Evolutionary conservation across 1,140 invertebrate genomes (phyloP).

Genomic region (Eulimnadia texana): DNA sequence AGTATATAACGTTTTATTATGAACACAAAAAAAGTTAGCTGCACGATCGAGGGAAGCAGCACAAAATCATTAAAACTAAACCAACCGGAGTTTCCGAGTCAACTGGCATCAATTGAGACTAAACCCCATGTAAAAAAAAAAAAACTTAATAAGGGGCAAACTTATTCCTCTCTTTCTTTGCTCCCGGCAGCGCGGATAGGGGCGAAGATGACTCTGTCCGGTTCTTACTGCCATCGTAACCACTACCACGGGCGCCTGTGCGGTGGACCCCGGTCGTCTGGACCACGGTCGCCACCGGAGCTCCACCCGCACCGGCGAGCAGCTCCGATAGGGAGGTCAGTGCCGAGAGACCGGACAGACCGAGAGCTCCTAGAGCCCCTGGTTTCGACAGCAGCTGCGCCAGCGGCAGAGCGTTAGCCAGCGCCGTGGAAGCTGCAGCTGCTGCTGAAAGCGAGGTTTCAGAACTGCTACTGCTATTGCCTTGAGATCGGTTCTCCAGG

Average conservation of each 20-base stretch:
- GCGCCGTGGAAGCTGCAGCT: slow-evolving; percentile 47
- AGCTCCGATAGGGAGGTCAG: slow-evolving; percentile 56
- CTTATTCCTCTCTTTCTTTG: slow-evolving; percentile 56
- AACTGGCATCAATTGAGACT: neutral
- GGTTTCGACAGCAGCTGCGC: slow-evolving; percentile 81
- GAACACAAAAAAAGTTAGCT: no score
- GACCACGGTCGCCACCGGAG: slow-evolving; percentile 28
- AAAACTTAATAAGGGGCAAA: slow-evolving; percentile 67
- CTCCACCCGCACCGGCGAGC: slow-evolving; percentile 28
- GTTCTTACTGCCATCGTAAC: no score
- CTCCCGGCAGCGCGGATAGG: slow-evolving; percentile 36
- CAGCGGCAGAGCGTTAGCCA: slow-evolving; percentile 76
- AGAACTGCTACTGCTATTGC: slow-evolving; percentile 25
- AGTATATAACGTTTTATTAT: no score
- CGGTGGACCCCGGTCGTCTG: slow-evolving; percentile 66
- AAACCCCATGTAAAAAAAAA: neutral
- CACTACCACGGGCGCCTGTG: slow-evolving; percentile 39
- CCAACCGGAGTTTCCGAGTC: no score
- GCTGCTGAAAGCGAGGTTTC: slow-evolving; percentile 24
- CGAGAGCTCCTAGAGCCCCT: slow-evolving; percentile 67
- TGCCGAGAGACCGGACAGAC: slow-evolving; percentile 52
- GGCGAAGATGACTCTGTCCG: no score
- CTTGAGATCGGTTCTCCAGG: slow-evolving; percentile 44
- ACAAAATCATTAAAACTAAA: no score
- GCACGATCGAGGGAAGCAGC: no score